Conservation (phyloP, 1,140 invertebrate genomes). For the Pogonognathellus flavescens region DNA sequence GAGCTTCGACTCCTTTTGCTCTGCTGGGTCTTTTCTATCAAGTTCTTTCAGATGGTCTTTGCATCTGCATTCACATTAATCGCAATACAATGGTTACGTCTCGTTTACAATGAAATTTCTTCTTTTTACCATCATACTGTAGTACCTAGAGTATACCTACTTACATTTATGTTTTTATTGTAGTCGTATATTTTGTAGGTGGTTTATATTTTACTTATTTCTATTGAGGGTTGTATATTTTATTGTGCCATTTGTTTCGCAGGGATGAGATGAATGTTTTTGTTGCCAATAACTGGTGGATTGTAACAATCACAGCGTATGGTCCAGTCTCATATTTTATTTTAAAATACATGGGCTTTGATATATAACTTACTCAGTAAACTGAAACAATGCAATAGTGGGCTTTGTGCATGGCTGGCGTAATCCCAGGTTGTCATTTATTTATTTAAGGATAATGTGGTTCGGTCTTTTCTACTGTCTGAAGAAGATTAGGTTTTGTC, state of each 20-base stretch:
- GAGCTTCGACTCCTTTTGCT: slow-evolving; percentile 52
- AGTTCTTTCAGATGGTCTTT: slow-evolving; percentile 53
- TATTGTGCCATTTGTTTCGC: background rate
- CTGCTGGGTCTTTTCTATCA: slow-evolving; percentile 50
- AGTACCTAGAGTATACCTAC: no score
- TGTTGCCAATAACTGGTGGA: slow-evolving; percentile 25
- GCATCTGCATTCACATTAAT: slow-evolving; percentile 29
- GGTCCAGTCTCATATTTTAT: background rate
- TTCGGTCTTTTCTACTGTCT: slow-evolving; percentile 46
- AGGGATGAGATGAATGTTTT: slow-evolving; percentile 47
- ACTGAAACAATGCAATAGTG: background rate
- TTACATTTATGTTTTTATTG: background rate
- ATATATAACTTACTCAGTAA: background rate
- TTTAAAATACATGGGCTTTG: background rate
- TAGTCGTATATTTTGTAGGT: background rate
- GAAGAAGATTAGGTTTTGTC: slow-evolving; percentile 37
- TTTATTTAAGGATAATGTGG: slow-evolving; percentile 16
- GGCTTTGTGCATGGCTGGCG: background rate
- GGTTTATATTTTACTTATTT: background rate
- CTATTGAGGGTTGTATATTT: background rate
- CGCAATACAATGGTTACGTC: slow-evolving; percentile 49
- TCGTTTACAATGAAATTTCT: background rate
- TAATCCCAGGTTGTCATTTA: background rate
- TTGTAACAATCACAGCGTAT: slow-evolving; percentile 30
- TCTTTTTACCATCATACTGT: background rate